phyloP scores from a whole-genome alignment of 2,888 invertebrate species.

The Tenthredo scrophulariae region DNA sequence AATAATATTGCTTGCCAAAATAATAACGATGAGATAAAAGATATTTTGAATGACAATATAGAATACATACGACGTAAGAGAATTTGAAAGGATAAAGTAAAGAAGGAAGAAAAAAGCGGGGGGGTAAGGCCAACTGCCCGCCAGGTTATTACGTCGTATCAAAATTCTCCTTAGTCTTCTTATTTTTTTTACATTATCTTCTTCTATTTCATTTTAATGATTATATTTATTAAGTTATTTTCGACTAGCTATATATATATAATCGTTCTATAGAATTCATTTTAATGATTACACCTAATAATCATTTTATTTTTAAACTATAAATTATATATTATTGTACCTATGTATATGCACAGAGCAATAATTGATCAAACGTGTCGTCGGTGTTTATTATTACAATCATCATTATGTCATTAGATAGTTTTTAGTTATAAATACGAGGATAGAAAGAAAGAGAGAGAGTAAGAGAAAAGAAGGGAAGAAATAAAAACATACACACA shows the following conservation, averaged over 20 bases:
- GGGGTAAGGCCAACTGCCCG: not conserved
- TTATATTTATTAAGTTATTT: not conserved
- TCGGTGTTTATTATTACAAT: not conserved
- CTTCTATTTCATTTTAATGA: not conserved
- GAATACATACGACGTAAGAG: slow-evolving; percentile 58
- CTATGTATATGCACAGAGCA: slow-evolving; percentile 65
- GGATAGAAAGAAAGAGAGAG: slow-evolving; percentile 42
- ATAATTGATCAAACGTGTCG: slow-evolving; percentile 67
- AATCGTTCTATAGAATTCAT: not conserved
- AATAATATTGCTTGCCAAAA: slow-evolving; percentile 68
- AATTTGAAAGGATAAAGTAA: slow-evolving; percentile 48
- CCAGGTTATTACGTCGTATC: not conserved
- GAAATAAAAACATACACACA: slow-evolving; percentile 53
- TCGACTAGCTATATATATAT: not conserved
- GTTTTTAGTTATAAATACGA: slow-evolving; percentile 32
- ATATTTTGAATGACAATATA: slow-evolving; percentile 72
- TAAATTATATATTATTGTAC: slow-evolving; percentile 2
- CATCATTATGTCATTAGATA: slow-evolving; percentile 3
- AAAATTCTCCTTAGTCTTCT: not conserved
- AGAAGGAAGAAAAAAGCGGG: slow-evolving; percentile 53
- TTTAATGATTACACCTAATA: not conserved
- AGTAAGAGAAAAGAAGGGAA: slow-evolving; percentile 37
- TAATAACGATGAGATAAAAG: slow-evolving; percentile 61
- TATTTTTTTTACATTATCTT: not conserved
- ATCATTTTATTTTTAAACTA: slow-evolving; percentile 57